phyloP scores from a whole-genome alignment of 2,888 invertebrate genomes.

The Villa cingulata region DNA sequence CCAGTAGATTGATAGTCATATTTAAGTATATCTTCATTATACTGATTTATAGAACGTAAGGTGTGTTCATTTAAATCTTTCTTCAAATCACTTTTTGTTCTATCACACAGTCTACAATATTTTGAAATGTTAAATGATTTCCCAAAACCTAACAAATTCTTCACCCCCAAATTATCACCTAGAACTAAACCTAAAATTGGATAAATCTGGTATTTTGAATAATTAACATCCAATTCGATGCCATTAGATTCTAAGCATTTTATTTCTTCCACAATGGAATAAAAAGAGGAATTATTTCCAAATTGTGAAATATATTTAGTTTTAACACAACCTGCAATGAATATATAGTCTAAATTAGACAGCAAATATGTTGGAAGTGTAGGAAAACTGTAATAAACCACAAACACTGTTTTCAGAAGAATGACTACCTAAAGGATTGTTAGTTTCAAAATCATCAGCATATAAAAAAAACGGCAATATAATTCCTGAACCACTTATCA shows the following conservation, averaged over 20 bases:
- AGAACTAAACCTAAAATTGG: conserved; percentile 2
- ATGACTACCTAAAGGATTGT: conserved; percentile 4
- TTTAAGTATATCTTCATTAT: conserved; percentile 1
- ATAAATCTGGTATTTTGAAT: not conserved
- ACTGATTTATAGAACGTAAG: not conserved
- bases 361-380: not conserved
- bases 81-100: not conserved
- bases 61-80: not conserved
- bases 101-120: conserved; percentile 3
- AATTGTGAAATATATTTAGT: not conserved
- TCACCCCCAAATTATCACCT: conserved; percentile 7
- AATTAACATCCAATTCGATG: not conserved
- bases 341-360: not conserved
- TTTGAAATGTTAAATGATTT: conserved; percentile 4
- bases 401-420: conserved; percentile 2
- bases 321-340: conserved; percentile 1
- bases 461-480: conserved; percentile 5
- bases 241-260: conserved; percentile 1
- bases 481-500: not conserved
- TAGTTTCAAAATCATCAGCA: conserved; percentile 4
- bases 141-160: conserved; percentile 1
- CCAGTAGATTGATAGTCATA: conserved; percentile 4
- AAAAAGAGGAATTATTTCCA: conserved; percentile 1
- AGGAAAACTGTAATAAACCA: conserved; percentile 4
- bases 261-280: conserved; percentile 3